Percentiles rank a stretch among this genome's conserved stretches.
These are phyloP conservation scores for Ctenodactylus gundi DNA, from an alignment of 2,113 vertebrate species.

Conservation along the genomic window DNA sequence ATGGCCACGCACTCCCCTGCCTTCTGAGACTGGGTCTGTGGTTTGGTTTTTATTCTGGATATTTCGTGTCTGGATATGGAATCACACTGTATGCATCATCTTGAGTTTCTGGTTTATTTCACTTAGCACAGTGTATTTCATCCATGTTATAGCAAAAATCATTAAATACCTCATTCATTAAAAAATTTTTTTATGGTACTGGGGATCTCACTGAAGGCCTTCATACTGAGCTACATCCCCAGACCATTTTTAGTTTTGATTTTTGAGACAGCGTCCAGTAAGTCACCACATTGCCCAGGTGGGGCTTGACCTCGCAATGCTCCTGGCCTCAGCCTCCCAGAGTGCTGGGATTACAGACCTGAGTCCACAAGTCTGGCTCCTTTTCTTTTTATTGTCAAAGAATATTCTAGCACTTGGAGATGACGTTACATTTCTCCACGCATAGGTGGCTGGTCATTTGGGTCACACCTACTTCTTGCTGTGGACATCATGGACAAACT, in stretches of 20 bases:
- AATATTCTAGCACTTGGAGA: background rate
- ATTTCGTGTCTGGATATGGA: background rate
- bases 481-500: background rate
- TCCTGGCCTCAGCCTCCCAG: too few relatives aligned
- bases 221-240: too few relatives aligned
- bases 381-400: constrained; percentile 1
- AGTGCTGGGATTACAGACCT: too few relatives aligned
- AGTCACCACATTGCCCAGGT: too few relatives aligned
- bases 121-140: background rate
- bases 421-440: background rate
- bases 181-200: too few relatives aligned
- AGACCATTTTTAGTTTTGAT: too few relatives aligned
- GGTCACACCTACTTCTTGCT: background rate
- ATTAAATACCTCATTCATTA: background rate
- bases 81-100: too few relatives aligned
- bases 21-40: background rate
- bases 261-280: too few relatives aligned
- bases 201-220: too few relatives aligned
- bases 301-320: too few relatives aligned
- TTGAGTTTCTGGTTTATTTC: background rate
- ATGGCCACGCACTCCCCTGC: background rate
- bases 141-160: background rate
- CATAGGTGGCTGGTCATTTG: background rate
- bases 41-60: background rate
- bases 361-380: too few relatives aligned